Conservation (phyloP, 2,888 invertebrate genomes). For the Dromius quadrimaculatus region DNA sequence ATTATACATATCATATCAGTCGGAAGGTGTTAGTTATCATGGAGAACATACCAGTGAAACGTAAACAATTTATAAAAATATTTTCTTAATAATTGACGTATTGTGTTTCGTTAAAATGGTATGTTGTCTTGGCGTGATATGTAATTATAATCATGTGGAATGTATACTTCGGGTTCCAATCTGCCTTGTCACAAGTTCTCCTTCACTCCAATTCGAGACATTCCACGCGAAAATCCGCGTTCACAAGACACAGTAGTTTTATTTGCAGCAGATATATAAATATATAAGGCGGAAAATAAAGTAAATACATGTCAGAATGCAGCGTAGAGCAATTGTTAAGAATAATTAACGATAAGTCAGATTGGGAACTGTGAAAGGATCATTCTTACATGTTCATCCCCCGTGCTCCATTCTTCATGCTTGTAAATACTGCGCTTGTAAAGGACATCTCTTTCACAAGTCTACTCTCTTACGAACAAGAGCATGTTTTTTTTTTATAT, state of each 20-base stretch:
- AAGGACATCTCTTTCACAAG: constrained; percentile 65
- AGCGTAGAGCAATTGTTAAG: constrained; percentile 13
- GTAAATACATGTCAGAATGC: constrained; percentile 54
- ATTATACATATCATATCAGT: constrained; percentile 6
- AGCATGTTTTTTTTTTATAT: constrained; percentile 73
- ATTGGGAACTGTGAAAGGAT: constrained; percentile 84
- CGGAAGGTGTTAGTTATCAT: too few relatives aligned
- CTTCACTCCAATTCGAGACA: constrained; percentile 56
- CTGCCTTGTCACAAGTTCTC: constrained; percentile 67
- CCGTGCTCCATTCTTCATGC: constrained; percentile 60
- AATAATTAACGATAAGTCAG: constrained; percentile 69
- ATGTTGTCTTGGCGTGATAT: too few relatives aligned
- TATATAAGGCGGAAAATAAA: background rate
- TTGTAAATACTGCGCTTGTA: constrained; percentile 74
- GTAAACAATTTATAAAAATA: too few relatives aligned
- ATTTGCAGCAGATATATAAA: constrained; percentile 6
- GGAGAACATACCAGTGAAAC: too few relatives aligned
- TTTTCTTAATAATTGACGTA: too few relatives aligned
- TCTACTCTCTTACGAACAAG: constrained; percentile 66
- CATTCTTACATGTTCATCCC: constrained; percentile 74
- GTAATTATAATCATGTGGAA: constrained; percentile 68
- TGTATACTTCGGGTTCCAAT: constrained; percentile 75
- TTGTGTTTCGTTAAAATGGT: too few relatives aligned
- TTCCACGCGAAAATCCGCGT: constrained; percentile 60
- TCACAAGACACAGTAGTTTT: constrained; percentile 30